Conservation (phyloP, 2,113 vertebrate species). For the Microcebus murinus region DNA sequence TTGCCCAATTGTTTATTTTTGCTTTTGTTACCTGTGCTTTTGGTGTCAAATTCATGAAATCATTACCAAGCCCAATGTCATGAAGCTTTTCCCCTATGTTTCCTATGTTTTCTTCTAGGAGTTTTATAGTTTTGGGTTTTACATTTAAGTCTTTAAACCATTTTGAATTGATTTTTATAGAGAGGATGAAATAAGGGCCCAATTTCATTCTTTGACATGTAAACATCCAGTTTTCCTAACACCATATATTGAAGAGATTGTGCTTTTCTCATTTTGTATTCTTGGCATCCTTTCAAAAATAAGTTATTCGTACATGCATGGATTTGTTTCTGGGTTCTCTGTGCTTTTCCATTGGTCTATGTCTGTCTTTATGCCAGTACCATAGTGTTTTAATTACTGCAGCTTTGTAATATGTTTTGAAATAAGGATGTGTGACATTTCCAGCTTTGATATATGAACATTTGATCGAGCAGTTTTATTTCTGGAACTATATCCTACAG, state of each 20-base stretch:
- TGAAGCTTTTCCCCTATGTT: neutral
- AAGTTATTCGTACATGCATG: no score
- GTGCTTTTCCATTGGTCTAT: neutral
- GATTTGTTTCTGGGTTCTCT: neutral
- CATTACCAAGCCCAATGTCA: neutral
- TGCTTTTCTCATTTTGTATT: neutral
- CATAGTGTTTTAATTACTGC: neutral
- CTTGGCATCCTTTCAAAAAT: neutral
- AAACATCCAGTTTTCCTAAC: neutral
- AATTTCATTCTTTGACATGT: neutral
- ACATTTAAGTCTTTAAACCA: neutral
- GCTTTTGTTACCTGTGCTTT: neutral
- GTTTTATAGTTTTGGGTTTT: neutral
- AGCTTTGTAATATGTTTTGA: neutral
- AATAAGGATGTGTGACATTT: neutral
- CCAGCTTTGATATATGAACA: neutral
- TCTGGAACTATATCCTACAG: neutral
- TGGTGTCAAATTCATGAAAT: neutral
- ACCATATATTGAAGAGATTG: neutral
- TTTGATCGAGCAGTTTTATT: neutral
- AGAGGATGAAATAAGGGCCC: neutral
- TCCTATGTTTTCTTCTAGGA: neutral
- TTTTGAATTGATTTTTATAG: neutral
- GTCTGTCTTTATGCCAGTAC: neutral
- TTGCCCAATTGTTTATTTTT: neutral